Conservation (phyloP, 2,888 invertebrate genomes). For the Proisotoma minuta region DNA sequence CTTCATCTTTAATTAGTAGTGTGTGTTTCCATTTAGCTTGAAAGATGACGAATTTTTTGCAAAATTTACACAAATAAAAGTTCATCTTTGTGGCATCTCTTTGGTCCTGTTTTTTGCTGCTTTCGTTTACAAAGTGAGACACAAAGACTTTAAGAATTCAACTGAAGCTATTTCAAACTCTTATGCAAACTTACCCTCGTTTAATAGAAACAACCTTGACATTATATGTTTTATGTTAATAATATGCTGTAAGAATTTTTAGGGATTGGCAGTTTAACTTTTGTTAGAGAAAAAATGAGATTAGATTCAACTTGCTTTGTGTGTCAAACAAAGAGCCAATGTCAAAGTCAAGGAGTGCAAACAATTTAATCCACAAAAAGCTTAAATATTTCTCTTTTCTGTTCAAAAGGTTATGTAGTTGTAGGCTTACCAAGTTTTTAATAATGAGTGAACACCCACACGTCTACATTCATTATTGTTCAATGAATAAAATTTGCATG, state of each 20-base stretch:
- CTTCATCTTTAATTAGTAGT: no score
- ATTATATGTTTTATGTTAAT: neutral
- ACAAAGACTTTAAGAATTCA: no score
- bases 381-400: neutral
- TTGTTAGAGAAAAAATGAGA: neutral
- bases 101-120: no score
- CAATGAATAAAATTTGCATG: slow-evolving; percentile 1
- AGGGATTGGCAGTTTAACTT: neutral
- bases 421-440: neutral
- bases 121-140: no score
- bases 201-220: neutral
- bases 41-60: no score
- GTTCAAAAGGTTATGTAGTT: neutral
- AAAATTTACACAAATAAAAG: no score
- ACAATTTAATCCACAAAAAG: neutral
- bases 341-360: neutral
- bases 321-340: neutral
- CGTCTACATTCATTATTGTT: neutral
- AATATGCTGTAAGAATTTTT: neutral
- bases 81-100: no score
- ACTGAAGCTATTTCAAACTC: no score
- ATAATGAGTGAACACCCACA: slow-evolving; percentile 9
- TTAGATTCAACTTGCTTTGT: neutral
- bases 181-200: no score
- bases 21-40: no score